These are phyloP conservation scores for Nematopogon swammerdamellus DNA, from an alignment of 2,888 invertebrate species.

Conservation along the genomic window DNA sequence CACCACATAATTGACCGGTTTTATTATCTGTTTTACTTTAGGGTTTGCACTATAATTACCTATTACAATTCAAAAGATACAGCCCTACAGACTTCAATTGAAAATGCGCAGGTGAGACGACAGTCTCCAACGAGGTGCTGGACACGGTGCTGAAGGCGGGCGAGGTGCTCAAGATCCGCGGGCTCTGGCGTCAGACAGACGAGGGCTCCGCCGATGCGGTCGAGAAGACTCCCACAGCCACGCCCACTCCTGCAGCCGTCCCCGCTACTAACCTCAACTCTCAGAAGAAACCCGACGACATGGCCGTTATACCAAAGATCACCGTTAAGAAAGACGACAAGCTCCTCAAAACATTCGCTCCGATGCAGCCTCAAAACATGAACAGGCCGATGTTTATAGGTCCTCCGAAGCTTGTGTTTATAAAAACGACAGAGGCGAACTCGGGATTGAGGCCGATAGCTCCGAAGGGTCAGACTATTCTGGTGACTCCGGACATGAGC, in stretches of 20 bases:
- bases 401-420: constrained; percentile 49
- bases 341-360: constrained; percentile 36
- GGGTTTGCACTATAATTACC: too few species aligned
- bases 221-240: constrained; percentile 18
- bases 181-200: constrained; percentile 70
- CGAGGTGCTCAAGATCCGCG: constrained; percentile 76
- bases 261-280: constrained; percentile 21
- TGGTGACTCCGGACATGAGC: constrained; percentile 28
- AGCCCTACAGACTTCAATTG: too few species aligned
- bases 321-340: constrained; percentile 50
- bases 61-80: too few species aligned
- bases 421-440: constrained; percentile 42
- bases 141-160: constrained; percentile 79
- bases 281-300: constrained; percentile 31
- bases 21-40: too few species aligned
- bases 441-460: constrained; percentile 32
- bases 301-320: constrained; percentile 24
- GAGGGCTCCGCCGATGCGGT: constrained; percentile 33
- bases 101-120: constrained; percentile 76
- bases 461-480: constrained; percentile 43
- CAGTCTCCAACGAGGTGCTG: constrained; percentile 80
- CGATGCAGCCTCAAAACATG: constrained; percentile 21
- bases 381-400: constrained; percentile 49
- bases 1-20: too few species aligned
- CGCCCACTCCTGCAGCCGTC: constrained; percentile 17